Evolutionary conservation across 2,797 vertebrate species (phyloP).

Genomic region (Bryconaethiops microstoma): DNA sequence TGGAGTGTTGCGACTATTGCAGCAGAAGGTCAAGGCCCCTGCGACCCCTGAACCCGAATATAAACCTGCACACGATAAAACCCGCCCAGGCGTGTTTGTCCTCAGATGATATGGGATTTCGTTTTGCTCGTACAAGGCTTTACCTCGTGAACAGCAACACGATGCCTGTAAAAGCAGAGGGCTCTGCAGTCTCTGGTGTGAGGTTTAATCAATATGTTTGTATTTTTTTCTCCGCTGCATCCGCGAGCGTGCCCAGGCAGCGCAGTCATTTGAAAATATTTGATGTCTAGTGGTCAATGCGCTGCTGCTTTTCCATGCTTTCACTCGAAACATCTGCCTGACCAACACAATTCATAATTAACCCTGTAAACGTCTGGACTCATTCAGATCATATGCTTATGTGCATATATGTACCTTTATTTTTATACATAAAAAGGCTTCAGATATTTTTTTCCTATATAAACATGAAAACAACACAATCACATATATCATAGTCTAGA

Average conservation of each 20-base stretch:
- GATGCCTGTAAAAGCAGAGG: background rate
- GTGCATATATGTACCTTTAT: no score
- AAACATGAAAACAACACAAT: no score
- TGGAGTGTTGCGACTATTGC: background rate
- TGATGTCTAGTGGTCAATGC: background rate
- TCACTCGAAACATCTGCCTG: background rate
- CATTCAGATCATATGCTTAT: background rate
- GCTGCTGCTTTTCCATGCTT: background rate
- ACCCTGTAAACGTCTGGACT: background rate
- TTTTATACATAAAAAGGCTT: no score
- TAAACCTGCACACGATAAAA: background rate
- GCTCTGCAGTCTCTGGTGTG: background rate
- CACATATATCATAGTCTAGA: no score
- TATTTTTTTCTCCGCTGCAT: constrained; percentile 27
- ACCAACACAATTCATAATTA: background rate
- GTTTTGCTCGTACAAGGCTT: background rate
- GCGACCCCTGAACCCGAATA: background rate
- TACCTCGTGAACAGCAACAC: constrained; percentile 1
- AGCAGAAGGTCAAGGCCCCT: background rate
- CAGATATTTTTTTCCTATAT: no score
- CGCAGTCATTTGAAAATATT: constrained; percentile 9
- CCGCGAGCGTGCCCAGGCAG: constrained; percentile 16
- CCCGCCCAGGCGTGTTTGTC: background rate
- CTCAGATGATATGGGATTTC: constrained; percentile 19
- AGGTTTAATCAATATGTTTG: constrained; percentile 53